These are phyloP conservation scores for Syngnathus scovelli DNA, from an alignment of 2,113 vertebrate genomes.

Conservation along the genomic window DNA sequence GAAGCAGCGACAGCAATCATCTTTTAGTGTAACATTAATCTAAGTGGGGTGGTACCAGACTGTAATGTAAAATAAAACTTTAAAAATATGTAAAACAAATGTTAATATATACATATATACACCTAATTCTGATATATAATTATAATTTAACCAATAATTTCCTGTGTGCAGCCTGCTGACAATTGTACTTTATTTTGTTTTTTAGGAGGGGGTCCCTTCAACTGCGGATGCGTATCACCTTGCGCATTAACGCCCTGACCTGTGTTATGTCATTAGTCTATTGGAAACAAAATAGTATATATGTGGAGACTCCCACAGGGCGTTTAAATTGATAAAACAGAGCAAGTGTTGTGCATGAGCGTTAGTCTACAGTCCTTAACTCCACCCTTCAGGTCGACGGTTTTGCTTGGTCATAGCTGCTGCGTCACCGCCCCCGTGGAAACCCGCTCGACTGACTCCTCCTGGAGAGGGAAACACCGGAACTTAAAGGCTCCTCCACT, in stretches of 20 bases:
- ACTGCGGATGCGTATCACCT: background rate
- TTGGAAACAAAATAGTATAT: background rate
- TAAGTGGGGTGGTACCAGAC: background rate
- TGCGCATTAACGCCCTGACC: background rate
- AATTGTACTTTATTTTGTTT: background rate
- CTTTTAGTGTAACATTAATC: background rate
- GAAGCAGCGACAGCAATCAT: conserved; percentile 26
- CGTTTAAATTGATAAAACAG: background rate
- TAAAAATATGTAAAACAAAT: background rate
- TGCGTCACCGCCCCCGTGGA: conserved; percentile 56
- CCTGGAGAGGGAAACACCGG: conserved; percentile 26
- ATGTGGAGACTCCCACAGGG: background rate
- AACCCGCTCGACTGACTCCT: conserved; percentile 29
- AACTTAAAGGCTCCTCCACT: conserved; percentile 7
- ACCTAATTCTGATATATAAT: background rate
- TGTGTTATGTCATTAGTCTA: too few species aligned
- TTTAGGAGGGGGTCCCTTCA: too few species aligned
- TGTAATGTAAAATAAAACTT: background rate
- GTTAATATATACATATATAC: background rate
- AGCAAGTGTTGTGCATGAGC: background rate
- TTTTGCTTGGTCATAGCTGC: conserved; percentile 54
- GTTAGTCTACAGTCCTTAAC: conserved; percentile 28
- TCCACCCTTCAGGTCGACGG: conserved; percentile 47
- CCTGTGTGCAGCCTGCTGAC: background rate
- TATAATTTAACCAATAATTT: background rate